Evolutionary conservation across 2,888 invertebrate genomes (phyloP), one percentile per base, ranked within the genome.

Genomic region (Physocephala rufipes): DNA sequence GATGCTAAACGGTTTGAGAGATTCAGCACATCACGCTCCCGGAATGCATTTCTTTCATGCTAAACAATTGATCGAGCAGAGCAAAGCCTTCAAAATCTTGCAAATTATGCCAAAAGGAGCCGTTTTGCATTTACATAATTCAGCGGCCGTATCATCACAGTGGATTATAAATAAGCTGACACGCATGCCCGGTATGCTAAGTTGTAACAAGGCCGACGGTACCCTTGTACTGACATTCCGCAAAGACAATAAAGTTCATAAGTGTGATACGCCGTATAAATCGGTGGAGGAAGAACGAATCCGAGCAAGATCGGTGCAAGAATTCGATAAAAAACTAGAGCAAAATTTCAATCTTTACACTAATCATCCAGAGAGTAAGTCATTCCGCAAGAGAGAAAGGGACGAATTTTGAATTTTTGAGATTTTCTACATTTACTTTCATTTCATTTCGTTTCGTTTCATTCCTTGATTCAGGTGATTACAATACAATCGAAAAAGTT

Each of bases 271-370:
- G 2, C 3, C 26, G 2, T 58, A 58, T 28, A 28, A 26, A 28
- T 2, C 15, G 9, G 1, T 58, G 28, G 24, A 26, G 2, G 28
- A 58, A 7, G 58, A 28, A 58, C 58, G 58, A 0, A 13, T 28
- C 58, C 24, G 16, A 24, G 58, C 58, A 28, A 24, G 4, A 15
- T 62, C 58, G 1, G 45, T 1, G 26, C 24, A 7, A 1, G 62
- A 55, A 2, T 73, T 66, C 26, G 73, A 73, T 45, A 19, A n/a
- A 19, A 15, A 26, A 16, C 81, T 91, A 61, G 86, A 86, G 26
- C 84, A 85, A 36, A 84, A 86, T 55, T 85, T 92, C 68, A 88
- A 89, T 1, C 84, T 92, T 75, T 85, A 87, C 7, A 87, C 88
- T 0, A 81, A 86, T 0, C 78, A 89, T 71, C 87, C 87, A 1